phyloP scores from a whole-genome alignment of 1,140 invertebrate species.

The Ladona fulva region DNA sequence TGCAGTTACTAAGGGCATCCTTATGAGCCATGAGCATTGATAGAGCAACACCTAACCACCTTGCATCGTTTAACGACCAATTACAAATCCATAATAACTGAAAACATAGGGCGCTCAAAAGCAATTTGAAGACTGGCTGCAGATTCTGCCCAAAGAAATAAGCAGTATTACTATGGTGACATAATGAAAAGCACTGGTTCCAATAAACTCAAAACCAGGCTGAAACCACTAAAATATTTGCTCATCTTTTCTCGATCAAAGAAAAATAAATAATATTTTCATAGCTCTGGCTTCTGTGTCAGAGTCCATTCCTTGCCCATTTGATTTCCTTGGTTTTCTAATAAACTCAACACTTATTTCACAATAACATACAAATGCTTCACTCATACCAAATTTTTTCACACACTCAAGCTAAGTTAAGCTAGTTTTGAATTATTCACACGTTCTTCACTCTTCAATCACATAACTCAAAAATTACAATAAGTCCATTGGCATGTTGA shows the following conservation, averaged over 20 bases:
- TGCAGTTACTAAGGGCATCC: background rate
- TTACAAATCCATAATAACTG: background rate
- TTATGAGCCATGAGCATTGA: background rate
- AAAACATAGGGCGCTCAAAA: background rate
- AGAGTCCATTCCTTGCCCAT: conserved; percentile 3
- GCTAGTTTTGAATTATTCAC: background rate
- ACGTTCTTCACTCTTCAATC: background rate
- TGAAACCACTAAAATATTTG: background rate
- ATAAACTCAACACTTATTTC: background rate
- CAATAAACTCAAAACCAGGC: background rate
- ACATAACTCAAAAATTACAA: background rate
- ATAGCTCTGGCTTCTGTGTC: background rate
- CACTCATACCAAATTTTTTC: background rate
- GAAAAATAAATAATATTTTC: background rate
- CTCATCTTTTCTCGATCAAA: background rate
- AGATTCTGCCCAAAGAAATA: background rate
- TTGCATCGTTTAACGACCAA: background rate
- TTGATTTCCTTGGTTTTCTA: background rate
- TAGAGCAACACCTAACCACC: background rate
- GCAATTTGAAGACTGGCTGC: background rate
- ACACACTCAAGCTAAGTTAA: background rate
- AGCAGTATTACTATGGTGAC: background rate
- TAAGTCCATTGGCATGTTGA: background rate
- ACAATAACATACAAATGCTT: too few relatives aligned
- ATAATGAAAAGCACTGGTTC: background rate